These are phyloP conservation scores for Teinopalpus imperialis DNA, from an alignment of 2,888 invertebrate species.

Conservation along the genomic window DNA sequence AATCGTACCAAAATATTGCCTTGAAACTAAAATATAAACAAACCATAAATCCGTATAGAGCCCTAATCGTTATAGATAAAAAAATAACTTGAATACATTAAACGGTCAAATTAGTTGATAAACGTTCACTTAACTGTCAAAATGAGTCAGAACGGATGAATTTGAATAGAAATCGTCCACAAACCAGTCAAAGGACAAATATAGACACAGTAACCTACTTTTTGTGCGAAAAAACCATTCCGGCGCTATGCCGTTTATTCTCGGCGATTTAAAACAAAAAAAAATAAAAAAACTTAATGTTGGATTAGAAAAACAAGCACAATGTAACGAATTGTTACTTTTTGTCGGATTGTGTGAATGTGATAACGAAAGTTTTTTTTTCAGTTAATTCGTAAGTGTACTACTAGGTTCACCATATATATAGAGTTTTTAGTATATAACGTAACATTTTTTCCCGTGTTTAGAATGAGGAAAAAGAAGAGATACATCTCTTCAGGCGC, in stretches of 20 bases:
- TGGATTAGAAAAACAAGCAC: slow-evolving; percentile 42
- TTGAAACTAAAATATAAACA: too few species aligned
- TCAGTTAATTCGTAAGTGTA: slow-evolving; percentile 31
- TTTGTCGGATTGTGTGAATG: slow-evolving; percentile 35
- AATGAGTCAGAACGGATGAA: slow-evolving; percentile 39
- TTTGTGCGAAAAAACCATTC: slow-evolving; percentile 41
- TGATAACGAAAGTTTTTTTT: slow-evolving; percentile 51
- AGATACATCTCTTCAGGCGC: too few species aligned
- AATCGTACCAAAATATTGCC: too few species aligned
- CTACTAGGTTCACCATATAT: slow-evolving; percentile 28
- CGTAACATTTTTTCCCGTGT: too few species aligned
- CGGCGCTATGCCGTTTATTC: slow-evolving; percentile 45
- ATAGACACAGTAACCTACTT: slow-evolving; percentile 65
- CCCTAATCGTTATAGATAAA: slow-evolving; percentile 40
- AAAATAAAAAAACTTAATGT: too few species aligned
- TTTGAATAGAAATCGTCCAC: slow-evolving; percentile 47
- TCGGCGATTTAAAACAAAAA: slow-evolving; percentile 40
- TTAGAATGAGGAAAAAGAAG: too few species aligned
- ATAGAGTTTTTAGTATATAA: too few species aligned
- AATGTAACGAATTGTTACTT: slow-evolving; percentile 43
- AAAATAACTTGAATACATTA: slow-evolving; percentile 43
- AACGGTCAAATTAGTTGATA: slow-evolving; percentile 36
- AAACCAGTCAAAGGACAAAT: slow-evolving; percentile 57
- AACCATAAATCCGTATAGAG: slow-evolving; percentile 37
- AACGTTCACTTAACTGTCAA: slow-evolving; percentile 35